Conservation (phyloP, 2,797 vertebrate genomes). For the Lophius americanus region DNA sequence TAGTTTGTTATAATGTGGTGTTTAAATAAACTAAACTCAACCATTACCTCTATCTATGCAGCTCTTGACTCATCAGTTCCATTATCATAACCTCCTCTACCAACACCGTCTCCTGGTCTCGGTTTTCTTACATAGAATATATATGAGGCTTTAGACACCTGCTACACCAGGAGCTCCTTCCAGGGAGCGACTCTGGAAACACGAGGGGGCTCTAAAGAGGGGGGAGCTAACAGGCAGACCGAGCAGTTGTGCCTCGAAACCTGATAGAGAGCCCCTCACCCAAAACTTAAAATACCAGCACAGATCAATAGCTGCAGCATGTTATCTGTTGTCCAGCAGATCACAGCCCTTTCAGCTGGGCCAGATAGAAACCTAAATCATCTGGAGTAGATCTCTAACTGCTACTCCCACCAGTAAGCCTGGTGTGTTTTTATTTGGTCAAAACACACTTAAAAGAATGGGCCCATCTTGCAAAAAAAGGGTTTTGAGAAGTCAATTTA, state of each 20-base stretch:
- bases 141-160: neutral
- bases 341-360: slow-evolving; percentile 2
- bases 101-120: too few species aligned
- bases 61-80: too few species aligned
- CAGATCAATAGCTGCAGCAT: slow-evolving; percentile 85
- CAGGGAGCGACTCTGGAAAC: slow-evolving; percentile 27
- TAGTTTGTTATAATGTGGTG: too few species aligned
- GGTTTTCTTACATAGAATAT: too few species aligned
- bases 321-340: slow-evolving; percentile 78
- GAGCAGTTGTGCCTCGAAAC: slow-evolving; percentile 83
- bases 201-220: slow-evolving; percentile 50
- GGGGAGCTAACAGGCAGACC: slow-evolving; percentile 45
- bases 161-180: slow-evolving; percentile 15
- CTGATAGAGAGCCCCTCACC: slow-evolving; percentile 76
- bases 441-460: neutral
- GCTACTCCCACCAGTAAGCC: neutral
- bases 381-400: slow-evolving; percentile 28
- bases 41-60: too few species aligned
- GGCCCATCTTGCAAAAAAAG: too few species aligned
- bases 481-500: too few species aligned
- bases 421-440: neutral
- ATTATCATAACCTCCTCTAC: too few species aligned
- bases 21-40: too few species aligned
- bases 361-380: slow-evolving; percentile 58
- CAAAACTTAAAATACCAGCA: slow-evolving; percentile 83